Conservation (phyloP, 2,797 vertebrate genomes). For the Siniperca undulata region DNA sequence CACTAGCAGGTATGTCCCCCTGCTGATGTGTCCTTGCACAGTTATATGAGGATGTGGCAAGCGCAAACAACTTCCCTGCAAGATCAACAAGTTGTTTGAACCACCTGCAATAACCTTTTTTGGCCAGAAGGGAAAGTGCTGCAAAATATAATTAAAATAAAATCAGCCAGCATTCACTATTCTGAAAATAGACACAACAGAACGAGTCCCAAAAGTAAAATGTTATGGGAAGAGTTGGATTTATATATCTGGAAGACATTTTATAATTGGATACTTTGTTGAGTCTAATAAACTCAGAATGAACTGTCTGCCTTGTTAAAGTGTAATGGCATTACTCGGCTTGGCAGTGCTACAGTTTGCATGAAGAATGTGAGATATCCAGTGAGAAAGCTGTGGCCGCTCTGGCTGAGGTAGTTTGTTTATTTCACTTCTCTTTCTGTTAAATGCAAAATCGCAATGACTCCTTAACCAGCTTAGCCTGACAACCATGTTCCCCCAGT, state of each 20-base stretch:
- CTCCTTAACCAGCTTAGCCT: slow-evolving; percentile 37
- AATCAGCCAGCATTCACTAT: neutral
- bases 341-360: slow-evolving; percentile 15
- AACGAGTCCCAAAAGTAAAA: neutral
- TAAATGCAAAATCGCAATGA: slow-evolving; percentile 51
- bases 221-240: neutral
- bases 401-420: slow-evolving; percentile 34
- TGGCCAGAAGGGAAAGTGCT: slow-evolving; percentile 35
- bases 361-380: slow-evolving; percentile 19
- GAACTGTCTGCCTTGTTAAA: slow-evolving; percentile 39
- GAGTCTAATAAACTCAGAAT: slow-evolving; percentile 34
- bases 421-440: slow-evolving; percentile 49
- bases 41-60: neutral
- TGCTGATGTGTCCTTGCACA: neutral
- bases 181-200: neutral
- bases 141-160: neutral
- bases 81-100: neutral
- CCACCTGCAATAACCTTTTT: slow-evolving; percentile 16
- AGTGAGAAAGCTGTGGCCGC: slow-evolving; percentile 18
- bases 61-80: neutral
- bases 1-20: neutral
- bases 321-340: slow-evolving; percentile 7
- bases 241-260: slow-evolving; percentile 13
- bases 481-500: slow-evolving; percentile 12
- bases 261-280: slow-evolving; percentile 37